Evolutionary conservation across 2,888 invertebrate species (phyloP).

Genomic region (Dorcus hopei): DNA sequence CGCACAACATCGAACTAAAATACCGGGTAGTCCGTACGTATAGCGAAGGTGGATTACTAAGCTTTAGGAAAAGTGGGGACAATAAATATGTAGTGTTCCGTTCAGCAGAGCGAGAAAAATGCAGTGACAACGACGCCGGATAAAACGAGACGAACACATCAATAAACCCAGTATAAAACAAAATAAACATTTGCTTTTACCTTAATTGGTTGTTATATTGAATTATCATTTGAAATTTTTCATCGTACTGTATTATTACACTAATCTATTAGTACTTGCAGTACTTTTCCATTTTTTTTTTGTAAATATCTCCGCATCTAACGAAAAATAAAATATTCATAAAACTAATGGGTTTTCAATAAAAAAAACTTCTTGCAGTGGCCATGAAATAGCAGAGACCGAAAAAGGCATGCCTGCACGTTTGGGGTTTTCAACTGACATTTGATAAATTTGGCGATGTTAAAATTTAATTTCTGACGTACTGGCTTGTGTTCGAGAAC

Average conservation of each 20-base stretch:
- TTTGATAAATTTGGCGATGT: too few species aligned
- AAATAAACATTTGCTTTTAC: neutral
- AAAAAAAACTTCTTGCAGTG: too few species aligned
- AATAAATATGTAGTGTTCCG: constrained; percentile 13
- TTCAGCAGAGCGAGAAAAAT: constrained; percentile 17
- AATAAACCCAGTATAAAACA: neutral
- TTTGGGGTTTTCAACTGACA: too few species aligned
- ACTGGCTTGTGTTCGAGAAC: too few species aligned
- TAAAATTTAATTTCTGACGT: too few species aligned
- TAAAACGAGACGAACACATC: constrained; percentile 2
- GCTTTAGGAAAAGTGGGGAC: constrained; percentile 18
- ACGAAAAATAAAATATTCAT: too few species aligned
- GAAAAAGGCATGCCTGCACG: too few species aligned
- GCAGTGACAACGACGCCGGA: constrained; percentile 5
- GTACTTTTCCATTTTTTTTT: neutral
- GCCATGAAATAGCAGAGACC: too few species aligned
- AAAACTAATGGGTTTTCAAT: too few species aligned
- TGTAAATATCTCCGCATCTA: neutral
- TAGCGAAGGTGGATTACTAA: constrained; percentile 24
- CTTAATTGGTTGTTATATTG: neutral
- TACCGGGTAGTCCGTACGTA: constrained; percentile 20
- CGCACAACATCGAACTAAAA: constrained; percentile 15
- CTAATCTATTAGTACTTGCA: neutral
- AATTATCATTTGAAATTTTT: neutral
- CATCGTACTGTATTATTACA: neutral